phyloP scores from a whole-genome alignment of 2,888 invertebrate species.

The Sesamia inferens region DNA sequence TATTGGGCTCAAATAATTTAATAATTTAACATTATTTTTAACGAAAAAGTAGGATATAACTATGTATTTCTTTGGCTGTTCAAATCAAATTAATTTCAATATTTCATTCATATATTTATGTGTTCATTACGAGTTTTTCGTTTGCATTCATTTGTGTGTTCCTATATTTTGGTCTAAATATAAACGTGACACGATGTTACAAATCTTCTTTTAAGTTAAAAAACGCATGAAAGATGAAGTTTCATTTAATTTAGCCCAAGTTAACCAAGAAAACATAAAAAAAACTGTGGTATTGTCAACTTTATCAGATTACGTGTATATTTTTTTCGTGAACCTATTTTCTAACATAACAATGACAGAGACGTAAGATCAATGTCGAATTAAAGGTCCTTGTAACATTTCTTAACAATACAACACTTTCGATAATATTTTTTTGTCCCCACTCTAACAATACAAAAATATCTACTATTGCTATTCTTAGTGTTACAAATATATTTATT shows the following conservation, averaged over 20 bases:
- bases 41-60: neutral
- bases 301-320: constrained; percentile 54
- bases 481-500: constrained; percentile 24
- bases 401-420: constrained; percentile 78
- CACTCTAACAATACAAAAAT: constrained; percentile 45
- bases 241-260: constrained; percentile 4
- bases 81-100: no score
- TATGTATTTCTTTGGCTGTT: neutral
- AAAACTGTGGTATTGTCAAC: constrained; percentile 23
- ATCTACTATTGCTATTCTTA: constrained; percentile 46
- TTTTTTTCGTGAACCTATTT: constrained; percentile 51
- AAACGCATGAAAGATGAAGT: neutral
- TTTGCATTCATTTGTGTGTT: neutral
- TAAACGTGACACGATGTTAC: neutral
- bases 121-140: no score
- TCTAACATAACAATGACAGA: constrained; percentile 49
- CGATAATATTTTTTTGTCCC: constrained; percentile 67
- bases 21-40: neutral
- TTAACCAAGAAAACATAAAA: constrained; percentile 21
- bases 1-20: neutral
- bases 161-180: neutral
- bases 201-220: neutral
- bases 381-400: constrained; percentile 79
- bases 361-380: constrained; percentile 67
- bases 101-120: no score